phyloP scores from a whole-genome alignment of 92 coral and sea anemone species.

The Zoanthus gigantus region DNA sequence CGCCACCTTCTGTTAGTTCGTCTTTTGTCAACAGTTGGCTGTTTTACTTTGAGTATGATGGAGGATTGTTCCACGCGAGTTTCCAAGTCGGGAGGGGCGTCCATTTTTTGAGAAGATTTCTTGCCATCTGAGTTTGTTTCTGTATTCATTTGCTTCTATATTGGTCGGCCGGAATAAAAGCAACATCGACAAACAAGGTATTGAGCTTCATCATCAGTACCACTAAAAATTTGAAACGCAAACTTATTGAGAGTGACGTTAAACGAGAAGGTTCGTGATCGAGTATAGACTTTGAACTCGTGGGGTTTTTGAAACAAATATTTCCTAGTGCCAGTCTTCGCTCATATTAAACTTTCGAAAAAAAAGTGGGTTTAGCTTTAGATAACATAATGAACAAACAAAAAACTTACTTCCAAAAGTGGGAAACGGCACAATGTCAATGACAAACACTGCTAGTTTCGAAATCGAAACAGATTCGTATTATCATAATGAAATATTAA shows the following conservation, averaged over 20 bases:
- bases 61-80: background rate
- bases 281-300: constrained; percentile 32
- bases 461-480: too few relatives aligned
- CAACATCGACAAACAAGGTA: constrained; percentile 10
- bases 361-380: too few relatives aligned
- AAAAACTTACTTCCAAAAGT: too few relatives aligned
- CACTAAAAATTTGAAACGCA: constrained; percentile 3
- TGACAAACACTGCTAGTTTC: too few relatives aligned
- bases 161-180: background rate
- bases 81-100: constrained; percentile 38
- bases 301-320: background rate
- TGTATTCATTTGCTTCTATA: constrained; percentile 31
- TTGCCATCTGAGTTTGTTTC: constrained; percentile 35
- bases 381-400: too few relatives aligned
- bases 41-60: background rate
- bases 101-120: constrained; percentile 1
- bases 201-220: background rate
- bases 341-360: background rate
- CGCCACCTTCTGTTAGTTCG: constrained; percentile 71
- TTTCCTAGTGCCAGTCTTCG: constrained; percentile 18
- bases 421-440: too few relatives aligned
- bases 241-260: background rate
- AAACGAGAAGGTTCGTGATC: constrained; percentile 35
- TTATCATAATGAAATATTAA: too few relatives aligned
- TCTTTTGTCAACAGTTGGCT: constrained; percentile 68